phyloP scores from a whole-genome alignment of 2,113 vertebrate species.

The Peromyscus polionotus region DNA sequence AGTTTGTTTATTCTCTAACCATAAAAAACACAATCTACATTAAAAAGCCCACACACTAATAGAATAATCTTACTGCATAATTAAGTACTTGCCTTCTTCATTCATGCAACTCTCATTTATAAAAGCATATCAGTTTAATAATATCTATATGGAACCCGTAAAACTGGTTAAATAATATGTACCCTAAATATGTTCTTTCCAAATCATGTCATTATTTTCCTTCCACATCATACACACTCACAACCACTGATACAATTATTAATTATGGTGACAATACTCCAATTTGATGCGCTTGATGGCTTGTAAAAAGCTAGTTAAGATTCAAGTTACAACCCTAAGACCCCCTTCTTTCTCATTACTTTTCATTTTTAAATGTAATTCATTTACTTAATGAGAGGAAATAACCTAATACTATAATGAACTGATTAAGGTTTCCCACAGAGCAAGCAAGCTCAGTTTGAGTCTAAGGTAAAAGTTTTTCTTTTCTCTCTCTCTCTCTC shows the following conservation, averaged over 20 bases:
- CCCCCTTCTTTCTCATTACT: not conserved
- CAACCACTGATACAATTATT: not conserved
- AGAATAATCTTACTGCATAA: not conserved
- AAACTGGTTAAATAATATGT: not conserved
- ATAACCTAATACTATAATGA: conserved; percentile 41
- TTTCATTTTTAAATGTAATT: conserved; percentile 44
- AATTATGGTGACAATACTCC: not conserved
- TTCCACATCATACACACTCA: not conserved
- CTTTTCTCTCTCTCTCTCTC: not conserved
- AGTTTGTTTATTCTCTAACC: conserved; percentile 35
- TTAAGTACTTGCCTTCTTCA: conserved; percentile 11
- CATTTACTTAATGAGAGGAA: conserved; percentile 55
- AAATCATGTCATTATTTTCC: not conserved
- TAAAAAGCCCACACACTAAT: not conserved
- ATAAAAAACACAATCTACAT: not conserved
- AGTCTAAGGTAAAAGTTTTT: not conserved
- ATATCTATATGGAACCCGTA: not conserved
- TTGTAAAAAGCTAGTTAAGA: not conserved
- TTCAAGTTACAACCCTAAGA: conserved; percentile 1
- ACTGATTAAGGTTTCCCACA: conserved; percentile 36
- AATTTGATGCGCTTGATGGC: not conserved
- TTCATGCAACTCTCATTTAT: not conserved
- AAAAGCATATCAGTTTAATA: not conserved
- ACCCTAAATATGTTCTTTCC: not conserved
- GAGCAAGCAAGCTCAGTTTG: conserved; percentile 35